A percentile compares a stretch with the other conserved stretches of the same genome.
These are phyloP conservation scores for Carlito syrichta DNA, from an alignment of 2,113 vertebrate species.

Conservation along the genomic window DNA sequence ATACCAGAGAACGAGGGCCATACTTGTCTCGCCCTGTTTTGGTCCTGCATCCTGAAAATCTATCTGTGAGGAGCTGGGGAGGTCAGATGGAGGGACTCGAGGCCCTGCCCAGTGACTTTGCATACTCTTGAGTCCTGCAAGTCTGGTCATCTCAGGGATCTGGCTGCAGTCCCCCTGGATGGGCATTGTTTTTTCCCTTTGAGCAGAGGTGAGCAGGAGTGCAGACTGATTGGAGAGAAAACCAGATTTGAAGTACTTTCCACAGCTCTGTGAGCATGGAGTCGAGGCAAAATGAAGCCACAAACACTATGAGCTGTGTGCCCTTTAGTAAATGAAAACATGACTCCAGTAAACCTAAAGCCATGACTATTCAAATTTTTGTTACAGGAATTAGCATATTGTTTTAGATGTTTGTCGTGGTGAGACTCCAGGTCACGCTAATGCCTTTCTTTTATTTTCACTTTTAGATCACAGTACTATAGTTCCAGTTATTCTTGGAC, in stretches of 20 bases:
- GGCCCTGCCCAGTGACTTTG: not conserved
- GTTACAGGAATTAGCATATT: not conserved
- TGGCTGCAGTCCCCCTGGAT: not conserved
- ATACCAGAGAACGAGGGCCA: rapidly evolving
- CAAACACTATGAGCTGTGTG: no score
- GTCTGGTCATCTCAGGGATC: no score
- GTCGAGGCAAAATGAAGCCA: not conserved
- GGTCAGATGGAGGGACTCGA: not conserved
- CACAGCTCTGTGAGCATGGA: not conserved
- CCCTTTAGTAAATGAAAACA: not conserved
- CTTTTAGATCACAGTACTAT: constrained; percentile 14
- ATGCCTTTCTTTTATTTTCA: not conserved
- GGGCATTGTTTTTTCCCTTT: not conserved
- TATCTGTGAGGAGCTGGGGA: not conserved
- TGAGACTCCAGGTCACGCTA: not conserved
- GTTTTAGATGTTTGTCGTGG: not conserved
- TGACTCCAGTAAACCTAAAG: not conserved
- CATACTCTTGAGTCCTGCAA: not conserved
- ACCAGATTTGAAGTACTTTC: not conserved
- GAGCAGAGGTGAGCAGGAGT: not conserved
- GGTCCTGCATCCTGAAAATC: not conserved
- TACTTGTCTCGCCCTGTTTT: not conserved
- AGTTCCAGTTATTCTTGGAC: constrained; percentile 49
- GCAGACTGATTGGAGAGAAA: not conserved
- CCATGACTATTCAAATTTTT: not conserved